A percentile compares a stretch with the other conserved stretches of the same genome.
Conservation (phyloP, 1,140 invertebrate genomes). For the Scylla paramamosain region DNA sequence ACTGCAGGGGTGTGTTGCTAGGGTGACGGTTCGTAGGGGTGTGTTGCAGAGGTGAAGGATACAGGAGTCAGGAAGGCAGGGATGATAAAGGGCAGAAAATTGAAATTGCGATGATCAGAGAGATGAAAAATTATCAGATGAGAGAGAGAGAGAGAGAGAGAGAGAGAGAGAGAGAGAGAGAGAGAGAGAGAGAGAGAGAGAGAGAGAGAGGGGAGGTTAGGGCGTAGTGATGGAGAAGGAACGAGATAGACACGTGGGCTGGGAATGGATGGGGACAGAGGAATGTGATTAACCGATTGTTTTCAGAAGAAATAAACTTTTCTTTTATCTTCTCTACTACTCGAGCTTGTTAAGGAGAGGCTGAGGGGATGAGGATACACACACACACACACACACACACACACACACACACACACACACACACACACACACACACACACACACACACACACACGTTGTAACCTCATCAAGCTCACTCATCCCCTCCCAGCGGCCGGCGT, state of each 20-base stretch:
- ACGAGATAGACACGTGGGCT: background rate
- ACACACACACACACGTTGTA: constrained; percentile 52
- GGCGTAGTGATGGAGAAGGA: background rate
- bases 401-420: constrained; percentile 28
- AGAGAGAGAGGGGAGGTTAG: background rate
- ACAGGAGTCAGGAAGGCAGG: background rate
- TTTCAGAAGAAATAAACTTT: too few relatives aligned
- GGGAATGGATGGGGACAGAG: background rate
- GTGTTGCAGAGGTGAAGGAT: too few relatives aligned
- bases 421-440: constrained; percentile 52
- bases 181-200: background rate
- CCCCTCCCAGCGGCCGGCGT: background rate
- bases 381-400: too few relatives aligned
- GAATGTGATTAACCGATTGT: background rate
- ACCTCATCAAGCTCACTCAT: background rate
- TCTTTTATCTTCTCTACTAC: too few relatives aligned
- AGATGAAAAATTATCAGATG: background rate
- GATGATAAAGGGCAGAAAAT: background rate
- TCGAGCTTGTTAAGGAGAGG: too few relatives aligned
- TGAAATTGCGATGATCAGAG: background rate
- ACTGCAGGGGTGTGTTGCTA: too few relatives aligned
- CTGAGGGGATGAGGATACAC: too few relatives aligned
- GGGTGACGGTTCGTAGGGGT: too few relatives aligned
- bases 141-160: background rate
- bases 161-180: background rate